A percentile compares a stretch with the other conserved stretches of the same genome.
Conservation (phyloP, 2,888 invertebrate genomes). For the Lydus trimaculatus region DNA sequence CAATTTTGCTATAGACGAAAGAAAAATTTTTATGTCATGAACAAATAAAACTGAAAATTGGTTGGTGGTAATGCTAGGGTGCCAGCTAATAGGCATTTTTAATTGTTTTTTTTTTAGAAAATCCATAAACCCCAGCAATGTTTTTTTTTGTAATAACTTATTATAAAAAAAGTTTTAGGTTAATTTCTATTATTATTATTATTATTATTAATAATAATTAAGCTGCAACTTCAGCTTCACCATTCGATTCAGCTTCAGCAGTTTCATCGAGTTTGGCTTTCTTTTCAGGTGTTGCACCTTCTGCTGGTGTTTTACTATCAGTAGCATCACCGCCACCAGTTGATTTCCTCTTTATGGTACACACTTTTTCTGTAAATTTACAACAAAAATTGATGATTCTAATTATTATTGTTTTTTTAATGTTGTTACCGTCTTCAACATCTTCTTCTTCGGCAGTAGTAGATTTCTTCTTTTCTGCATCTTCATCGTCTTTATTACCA, state of each 20-base stretch:
- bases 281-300: constrained; percentile 75
- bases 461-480: constrained; percentile 53
- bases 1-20: constrained; percentile 41
- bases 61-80: constrained; percentile 45
- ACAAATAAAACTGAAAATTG: constrained; percentile 37
- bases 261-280: constrained; percentile 74
- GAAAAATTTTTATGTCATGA: constrained; percentile 48
- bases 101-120: no score
- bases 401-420: neutral
- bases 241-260: constrained; percentile 65
- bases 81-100: constrained; percentile 31
- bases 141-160: constrained; percentile 30
- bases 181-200: no score
- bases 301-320: constrained; percentile 57
- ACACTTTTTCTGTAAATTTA: constrained; percentile 55
- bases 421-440: neutral
- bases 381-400: neutral
- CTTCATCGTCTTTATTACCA: constrained; percentile 52
- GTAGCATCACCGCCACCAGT: constrained; percentile 65
- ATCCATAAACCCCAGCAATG: constrained; percentile 33
- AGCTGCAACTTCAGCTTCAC: constrained; percentile 66
- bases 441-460: constrained; percentile 52
- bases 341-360: constrained; percentile 76
- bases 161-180: constrained; percentile 30
- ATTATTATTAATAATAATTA: no score